Evolutionary conservation across 2,797 vertebrate species (phyloP).

Genomic region (Scyliorhinus canicula): DNA sequence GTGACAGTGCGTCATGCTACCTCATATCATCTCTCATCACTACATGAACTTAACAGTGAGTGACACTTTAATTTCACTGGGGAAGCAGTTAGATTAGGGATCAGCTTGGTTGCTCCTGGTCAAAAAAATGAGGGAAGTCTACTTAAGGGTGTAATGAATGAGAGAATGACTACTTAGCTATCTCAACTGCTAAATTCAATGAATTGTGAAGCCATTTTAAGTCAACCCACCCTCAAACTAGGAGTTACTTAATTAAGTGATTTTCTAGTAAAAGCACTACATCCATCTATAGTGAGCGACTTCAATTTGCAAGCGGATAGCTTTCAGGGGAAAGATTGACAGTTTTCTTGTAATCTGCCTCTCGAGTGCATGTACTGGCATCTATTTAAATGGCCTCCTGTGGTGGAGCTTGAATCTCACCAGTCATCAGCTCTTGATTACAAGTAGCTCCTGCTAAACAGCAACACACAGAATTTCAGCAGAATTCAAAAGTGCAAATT

Average conservation of each 20-base stretch:
- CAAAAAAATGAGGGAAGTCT: background rate
- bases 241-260: background rate
- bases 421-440: slow-evolving; percentile 20
- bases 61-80: slow-evolving; percentile 25
- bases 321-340: background rate
- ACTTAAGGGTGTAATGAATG: background rate
- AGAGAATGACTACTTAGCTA: background rate
- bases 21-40: background rate
- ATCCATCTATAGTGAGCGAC: background rate
- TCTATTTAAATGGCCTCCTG: slow-evolving; percentile 29
- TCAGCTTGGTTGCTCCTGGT: background rate
- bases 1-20: background rate
- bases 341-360: slow-evolving; percentile 3
- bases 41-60: slow-evolving; percentile 9
- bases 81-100: background rate
- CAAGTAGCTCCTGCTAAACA: background rate
- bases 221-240: background rate
- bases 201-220: background rate
- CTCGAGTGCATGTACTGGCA: background rate
- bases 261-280: background rate
- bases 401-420: background rate
- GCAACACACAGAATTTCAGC: background rate
- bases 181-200: background rate
- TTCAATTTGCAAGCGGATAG: background rate
- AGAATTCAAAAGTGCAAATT: slow-evolving; percentile 1